Base-by-base conservation (phyloP, 2,113 vertebrate species). In the Gambusia affinis region DNA sequence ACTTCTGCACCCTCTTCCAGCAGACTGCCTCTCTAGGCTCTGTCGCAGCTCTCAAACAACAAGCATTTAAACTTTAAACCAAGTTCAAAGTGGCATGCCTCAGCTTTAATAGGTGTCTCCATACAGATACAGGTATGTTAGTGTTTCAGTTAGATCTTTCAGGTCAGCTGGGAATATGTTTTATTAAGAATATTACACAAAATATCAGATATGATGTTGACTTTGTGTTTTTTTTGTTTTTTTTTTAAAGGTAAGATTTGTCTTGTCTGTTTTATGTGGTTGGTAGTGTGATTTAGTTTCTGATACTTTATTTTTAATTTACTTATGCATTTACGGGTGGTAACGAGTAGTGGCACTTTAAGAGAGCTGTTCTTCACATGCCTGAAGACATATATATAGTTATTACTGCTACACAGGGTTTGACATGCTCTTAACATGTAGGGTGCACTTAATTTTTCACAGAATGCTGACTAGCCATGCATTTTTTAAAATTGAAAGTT, bases 1-100 rank as follows among this genome's bases (percentile, higher is more conserved):
- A 76, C 79, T 31, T 66, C n/a, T 72, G 77, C 80, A 44, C 28
- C 72, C 73, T 79, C 33, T 64, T 68, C 60, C 79, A 60, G 19
- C 70, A 33, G 39, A 27, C 76, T 24, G 66, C 70, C 72, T 63
- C 44, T 29, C 73, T 60, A 70, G 70, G 42, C 67, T 79, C 76
- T 62, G 60, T 37, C 74, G 4, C 54, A 42, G 24, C 14, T 57
- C 31, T 35, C n/a, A 67, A 75, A 31, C 12, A 64, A 35, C 42
- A 24, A 14, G 44, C 42, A 30, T n/a, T 0, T 47, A 33, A 12
- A 14, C 1, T 1, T 33, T 61, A 28, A 67, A 72, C n/a, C 8
- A 71, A 61, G 33, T 4, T 0, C 8, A 3, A 47, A 28, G n/a
- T 28, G 63, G 0, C 62, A 10, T 0, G 5, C 14, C 62, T 33